A percentile compares a stretch with the other conserved stretches of the same genome.
These are phyloP conservation scores for Holacanthella duospinosa DNA, from an alignment of 2,888 invertebrate species.

Conservation along the genomic window DNA sequence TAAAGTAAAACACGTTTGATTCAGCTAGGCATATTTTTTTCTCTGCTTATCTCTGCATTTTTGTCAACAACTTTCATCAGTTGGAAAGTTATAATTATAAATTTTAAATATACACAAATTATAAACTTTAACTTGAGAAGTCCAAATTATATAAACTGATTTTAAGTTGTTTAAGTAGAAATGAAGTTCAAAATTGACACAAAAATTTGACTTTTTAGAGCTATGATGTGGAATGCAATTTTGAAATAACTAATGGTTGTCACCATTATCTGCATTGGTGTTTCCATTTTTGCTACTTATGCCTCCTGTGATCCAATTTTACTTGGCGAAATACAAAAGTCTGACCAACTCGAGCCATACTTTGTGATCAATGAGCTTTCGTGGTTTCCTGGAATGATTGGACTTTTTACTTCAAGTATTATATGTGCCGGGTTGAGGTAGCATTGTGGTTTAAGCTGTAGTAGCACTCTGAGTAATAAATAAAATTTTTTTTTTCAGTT, in stretches of 20 bases:
- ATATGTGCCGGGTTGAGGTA: constrained; percentile 34
- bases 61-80: too few species aligned
- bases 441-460: neutral
- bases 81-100: too few species aligned
- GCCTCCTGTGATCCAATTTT: constrained; percentile 30
- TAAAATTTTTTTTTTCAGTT: neutral
- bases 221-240: neutral
- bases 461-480: too few species aligned
- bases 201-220: too few species aligned
- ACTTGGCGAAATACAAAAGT: constrained; percentile 23
- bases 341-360: constrained; percentile 29
- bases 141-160: too few species aligned
- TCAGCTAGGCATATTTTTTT: too few species aligned
- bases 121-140: too few species aligned
- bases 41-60: too few species aligned
- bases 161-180: too few species aligned
- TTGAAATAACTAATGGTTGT: constrained; percentile 19
- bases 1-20: too few species aligned
- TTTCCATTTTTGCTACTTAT: constrained; percentile 25
- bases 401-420: constrained; percentile 30
- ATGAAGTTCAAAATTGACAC: too few species aligned
- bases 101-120: too few species aligned
- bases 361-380: constrained; percentile 26
- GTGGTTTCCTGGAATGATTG: constrained; percentile 29
- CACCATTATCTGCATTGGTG: constrained; percentile 12